phyloP scores from a whole-genome alignment of 2,113 vertebrate genomes.

The Saccopteryx bilineata region DNA sequence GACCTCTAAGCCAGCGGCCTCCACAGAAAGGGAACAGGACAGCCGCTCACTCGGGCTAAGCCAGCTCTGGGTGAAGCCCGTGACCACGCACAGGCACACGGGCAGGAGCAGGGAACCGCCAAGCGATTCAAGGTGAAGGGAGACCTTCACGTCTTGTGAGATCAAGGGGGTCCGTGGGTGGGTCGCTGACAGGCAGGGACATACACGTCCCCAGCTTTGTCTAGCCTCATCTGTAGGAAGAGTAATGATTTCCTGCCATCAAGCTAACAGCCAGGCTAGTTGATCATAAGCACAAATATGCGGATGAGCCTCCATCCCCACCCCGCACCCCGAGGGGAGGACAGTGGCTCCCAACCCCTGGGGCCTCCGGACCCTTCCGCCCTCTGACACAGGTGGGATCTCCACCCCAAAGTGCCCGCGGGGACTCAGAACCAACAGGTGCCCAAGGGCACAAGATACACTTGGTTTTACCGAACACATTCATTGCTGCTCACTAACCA shows the following conservation, averaged over 20 bases:
- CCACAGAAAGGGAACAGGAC: accelerated
- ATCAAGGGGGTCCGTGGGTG: accelerated
- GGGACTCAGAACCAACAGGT: too few relatives aligned
- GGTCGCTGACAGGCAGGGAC: accelerated
- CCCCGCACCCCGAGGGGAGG: not conserved
- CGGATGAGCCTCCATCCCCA: too few relatives aligned
- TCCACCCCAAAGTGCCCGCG: not conserved
- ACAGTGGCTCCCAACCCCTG: accelerated
- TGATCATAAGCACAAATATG: accelerated
- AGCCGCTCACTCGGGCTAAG: accelerated
- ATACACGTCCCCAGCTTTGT: accelerated
- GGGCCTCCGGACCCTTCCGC: accelerated
- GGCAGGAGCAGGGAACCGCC: not conserved
- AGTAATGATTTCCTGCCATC: accelerated
- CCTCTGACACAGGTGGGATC: accelerated
- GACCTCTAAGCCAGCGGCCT: accelerated
- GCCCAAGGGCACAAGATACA: not conserved
- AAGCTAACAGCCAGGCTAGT: accelerated
- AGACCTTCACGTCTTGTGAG: accelerated
- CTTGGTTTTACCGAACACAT: not conserved
- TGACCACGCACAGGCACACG: not conserved
- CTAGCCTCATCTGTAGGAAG: not conserved
- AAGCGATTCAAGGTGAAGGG: not conserved
- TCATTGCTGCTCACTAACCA: accelerated
- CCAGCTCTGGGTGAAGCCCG: accelerated